Percentiles rank a stretch among this genome's conserved stretches.
Evolutionary conservation across 2,113 vertebrate species (phyloP).

Genomic region (Todiramphus saurophagus): DNA sequence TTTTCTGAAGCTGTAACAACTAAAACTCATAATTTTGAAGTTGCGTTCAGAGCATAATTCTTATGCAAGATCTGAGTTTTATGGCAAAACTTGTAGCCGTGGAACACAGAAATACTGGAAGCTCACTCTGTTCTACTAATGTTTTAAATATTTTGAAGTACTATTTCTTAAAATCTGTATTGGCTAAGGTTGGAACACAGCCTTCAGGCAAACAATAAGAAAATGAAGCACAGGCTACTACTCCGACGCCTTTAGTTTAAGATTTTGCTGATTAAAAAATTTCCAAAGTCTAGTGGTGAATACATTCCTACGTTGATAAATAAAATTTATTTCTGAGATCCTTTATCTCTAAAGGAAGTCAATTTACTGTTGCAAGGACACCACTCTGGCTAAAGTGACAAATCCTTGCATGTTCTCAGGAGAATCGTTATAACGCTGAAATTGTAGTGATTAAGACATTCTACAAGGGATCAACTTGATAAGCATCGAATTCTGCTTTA

Average conservation of each 20-base stretch:
- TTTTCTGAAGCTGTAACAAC: neutral
- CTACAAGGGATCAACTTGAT: neutral
- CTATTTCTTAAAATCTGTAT: neutral
- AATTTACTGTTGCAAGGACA: neutral
- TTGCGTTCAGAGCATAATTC: neutral
- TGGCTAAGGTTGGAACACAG: neutral
- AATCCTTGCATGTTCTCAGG: neutral
- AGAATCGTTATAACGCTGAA: neutral
- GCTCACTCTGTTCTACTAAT: neutral
- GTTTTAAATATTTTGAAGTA: neutral
- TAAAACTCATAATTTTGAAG: neutral
- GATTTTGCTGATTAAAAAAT: neutral
- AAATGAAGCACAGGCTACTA: neutral
- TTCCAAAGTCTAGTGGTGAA: neutral
- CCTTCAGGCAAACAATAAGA: neutral
- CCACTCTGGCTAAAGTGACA: neutral
- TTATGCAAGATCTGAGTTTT: neutral
- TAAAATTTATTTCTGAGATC: neutral
- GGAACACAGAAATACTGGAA: neutral
- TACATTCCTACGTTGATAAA: neutral
- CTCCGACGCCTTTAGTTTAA: neutral
- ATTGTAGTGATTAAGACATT: neutral
- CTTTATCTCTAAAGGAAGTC: neutral
- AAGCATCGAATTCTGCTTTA: neutral
- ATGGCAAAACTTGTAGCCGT: neutral